Evolutionary conservation across 2,113 vertebrate species (phyloP), one percentile per base, ranked within the genome.

Genomic region (Pachycephala philippinensis): DNA sequence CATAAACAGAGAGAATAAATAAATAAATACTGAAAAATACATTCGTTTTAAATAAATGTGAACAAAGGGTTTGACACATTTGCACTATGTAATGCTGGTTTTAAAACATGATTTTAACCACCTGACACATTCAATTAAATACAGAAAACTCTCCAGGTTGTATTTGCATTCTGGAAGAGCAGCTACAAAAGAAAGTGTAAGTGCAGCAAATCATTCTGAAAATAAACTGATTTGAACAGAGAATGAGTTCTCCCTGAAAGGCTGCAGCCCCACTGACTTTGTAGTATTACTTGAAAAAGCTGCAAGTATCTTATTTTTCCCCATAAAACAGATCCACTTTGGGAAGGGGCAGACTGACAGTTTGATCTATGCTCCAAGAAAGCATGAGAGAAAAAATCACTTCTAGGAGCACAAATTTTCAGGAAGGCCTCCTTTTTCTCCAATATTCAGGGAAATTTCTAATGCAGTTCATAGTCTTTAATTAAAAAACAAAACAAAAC

Each of bases 131-230:
- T 69, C 60, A 78, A 11, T 76, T 79, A 89, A 94, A 89, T 52
- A 56, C 72, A 92, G 60, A 94, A 77, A 91, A 66, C 40, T 92
- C 83, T 74, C 35, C 77, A 75, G 72, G 70, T 68, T 82, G 53
- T 78, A 68, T 90, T 61, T 90, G 77, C 83, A 78, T 90, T 92
- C 90, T 89, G 80, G 77, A 93, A 88, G n/a, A 70, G 40, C 56
- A 84, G n/a, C 13, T 86, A 83, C 80, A 90, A 94, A 90, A 75
- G 37, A 82, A 93, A 89, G 44, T 64, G 56, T 88, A 94, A 90
- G 52, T 82, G 74, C 65, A 93, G 80, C 83, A 93, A 92, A 89
- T 77, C 26, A 10, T 81, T 93, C 72, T 82, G 92, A 87, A 95
- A 94, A 94, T 49, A 77, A 81, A 86, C 79, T 64, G 74, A n/a